These are phyloP conservation scores for Zapus hudsonius DNA, from an alignment of 2,113 vertebrate genomes.

Conservation along the genomic window DNA sequence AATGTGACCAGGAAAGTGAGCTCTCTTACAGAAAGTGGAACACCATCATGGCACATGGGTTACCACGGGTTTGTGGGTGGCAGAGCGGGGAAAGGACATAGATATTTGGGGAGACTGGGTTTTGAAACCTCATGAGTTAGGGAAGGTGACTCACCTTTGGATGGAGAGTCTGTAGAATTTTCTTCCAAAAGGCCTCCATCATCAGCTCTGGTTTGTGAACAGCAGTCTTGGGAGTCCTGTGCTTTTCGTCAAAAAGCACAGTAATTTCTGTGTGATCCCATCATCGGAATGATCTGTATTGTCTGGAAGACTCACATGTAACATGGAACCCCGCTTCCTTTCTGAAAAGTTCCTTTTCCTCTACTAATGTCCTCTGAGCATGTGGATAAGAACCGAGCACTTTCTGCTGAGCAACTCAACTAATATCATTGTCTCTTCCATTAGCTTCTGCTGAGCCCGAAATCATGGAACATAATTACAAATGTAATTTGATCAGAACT, in stretches of 20 bases:
- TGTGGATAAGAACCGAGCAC: conserved; percentile 77
- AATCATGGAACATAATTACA: conserved; percentile 81
- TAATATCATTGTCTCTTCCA: conserved; percentile 81
- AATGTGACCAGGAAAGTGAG: conserved; percentile 40
- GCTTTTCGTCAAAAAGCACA: not conserved
- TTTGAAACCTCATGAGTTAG: conserved; percentile 27
- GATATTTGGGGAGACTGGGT: not conserved
- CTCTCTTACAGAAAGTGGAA: not conserved
- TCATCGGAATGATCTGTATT: conserved; percentile 17
- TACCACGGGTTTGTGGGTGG: too few species aligned
- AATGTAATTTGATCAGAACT: conserved; percentile 72
- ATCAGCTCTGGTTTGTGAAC: not conserved
- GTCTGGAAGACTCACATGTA: conserved; percentile 70
- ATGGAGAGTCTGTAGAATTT: not conserved
- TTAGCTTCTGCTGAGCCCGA: conserved; percentile 77
- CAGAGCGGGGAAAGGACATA: not conserved
- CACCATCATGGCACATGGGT: not conserved
- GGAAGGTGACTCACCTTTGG: not conserved
- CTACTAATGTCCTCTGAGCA: conserved; percentile 85
- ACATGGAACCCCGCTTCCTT: conserved; percentile 51
- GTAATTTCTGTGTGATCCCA: not conserved
- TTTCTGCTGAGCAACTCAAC: conserved; percentile 77
- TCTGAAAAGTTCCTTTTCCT: conserved; percentile 71
- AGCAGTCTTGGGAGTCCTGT: not conserved
- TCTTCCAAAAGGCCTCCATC: not conserved